Evolutionary conservation across 1,140 invertebrate genomes (phyloP), one percentile per base, ranked within the genome.

Genomic region (Brachionus asplanchnoidis): DNA sequence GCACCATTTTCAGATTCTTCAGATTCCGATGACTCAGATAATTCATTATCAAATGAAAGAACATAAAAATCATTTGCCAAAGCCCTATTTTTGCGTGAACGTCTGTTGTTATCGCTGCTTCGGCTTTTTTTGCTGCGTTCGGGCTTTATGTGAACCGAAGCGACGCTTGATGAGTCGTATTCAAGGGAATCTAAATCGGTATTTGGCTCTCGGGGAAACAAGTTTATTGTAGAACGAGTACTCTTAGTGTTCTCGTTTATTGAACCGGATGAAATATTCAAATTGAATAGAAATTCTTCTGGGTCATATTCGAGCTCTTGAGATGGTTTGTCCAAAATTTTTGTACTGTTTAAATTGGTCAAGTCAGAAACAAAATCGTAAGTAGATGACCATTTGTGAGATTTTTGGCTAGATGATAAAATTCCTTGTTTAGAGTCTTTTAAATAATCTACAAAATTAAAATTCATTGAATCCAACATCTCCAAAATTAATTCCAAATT

Each of bases 371-470:
- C 44, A 50, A 77, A 77, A 82, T 68, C 79, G 12, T 82, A 68
- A 65, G 40, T 60, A 17, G 53, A 60, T 2, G 53, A 65, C 79
- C 79, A 82, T 40, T 82, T 68, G 5, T 44, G 28, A 68, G 79
- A 65, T 68, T 65, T 68, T 68, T 82, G 53, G 6, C 17, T 36
- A 1, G 26, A 65, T n/a, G 20, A 17, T 65, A 60, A 90, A 44
- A 97, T 94, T 87, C 93, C 93, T 86, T 92, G 92, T 84, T 93
- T 91, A 1, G 95, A 95, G 87, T 95, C 94, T 86, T 93, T 93
- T 14, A 97, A 90, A 86, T 91, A 91, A 42, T 91, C 89, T 36
- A 89, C 86, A 86, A 91, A 91, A 78, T 82, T 82, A 23, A 65
- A 82, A 68, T 68, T 42, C 79, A 82, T 82, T 5, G 50, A 65